Evolutionary conservation across 2,113 vertebrate species (phyloP).

Genomic region (Megalops atlanticus): DNA sequence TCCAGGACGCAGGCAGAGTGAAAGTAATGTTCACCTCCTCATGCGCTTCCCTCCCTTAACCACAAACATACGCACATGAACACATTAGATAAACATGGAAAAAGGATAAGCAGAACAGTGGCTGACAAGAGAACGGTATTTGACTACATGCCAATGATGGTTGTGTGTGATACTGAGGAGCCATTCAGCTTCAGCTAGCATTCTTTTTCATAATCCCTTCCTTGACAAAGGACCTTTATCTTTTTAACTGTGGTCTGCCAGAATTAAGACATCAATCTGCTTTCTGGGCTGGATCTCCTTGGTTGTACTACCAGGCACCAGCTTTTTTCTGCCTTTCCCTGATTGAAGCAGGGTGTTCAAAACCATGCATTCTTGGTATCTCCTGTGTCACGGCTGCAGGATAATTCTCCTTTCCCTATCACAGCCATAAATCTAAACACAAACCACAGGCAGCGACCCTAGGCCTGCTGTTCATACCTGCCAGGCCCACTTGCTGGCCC

Average conservation of each 20-base stretch:
- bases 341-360: neutral
- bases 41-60: slow-evolving; percentile 86
- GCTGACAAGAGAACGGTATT: neutral
- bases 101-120: neutral
- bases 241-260: slow-evolving; percentile 8
- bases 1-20: slow-evolving; percentile 91
- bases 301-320: neutral
- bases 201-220: slow-evolving; percentile 16
- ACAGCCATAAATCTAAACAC: neutral
- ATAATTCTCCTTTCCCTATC: neutral
- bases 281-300: neutral
- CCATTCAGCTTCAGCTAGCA: slow-evolving; percentile 2
- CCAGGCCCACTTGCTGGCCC: slow-evolving; percentile 90
- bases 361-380: neutral
- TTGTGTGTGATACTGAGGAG: neutral
- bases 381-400: neutral
- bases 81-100: neutral
- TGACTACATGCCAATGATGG: neutral
- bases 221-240: slow-evolving; percentile 28
- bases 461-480: slow-evolving; percentile 70
- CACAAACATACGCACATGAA: slow-evolving; percentile 31
- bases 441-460: neutral
- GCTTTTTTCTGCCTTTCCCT: neutral
- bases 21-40: slow-evolving; percentile 98
- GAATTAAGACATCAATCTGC: slow-evolving; percentile 1